Base-by-base conservation (phyloP, 2,113 vertebrate species). In the Apodemus sylvaticus region DNA sequence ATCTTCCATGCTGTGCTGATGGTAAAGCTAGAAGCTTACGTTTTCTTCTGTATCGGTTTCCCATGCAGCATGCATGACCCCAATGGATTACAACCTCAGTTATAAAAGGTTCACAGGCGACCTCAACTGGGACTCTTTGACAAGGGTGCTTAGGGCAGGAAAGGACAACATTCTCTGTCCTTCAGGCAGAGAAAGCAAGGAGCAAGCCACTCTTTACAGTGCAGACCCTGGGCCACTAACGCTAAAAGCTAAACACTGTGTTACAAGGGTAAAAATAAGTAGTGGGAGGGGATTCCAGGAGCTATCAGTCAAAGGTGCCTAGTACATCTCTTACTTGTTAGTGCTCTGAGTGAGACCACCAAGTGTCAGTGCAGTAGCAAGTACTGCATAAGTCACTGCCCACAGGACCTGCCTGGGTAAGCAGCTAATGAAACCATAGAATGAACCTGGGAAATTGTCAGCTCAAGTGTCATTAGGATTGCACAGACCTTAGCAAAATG, bases 271-370 rank as follows among this genome's bases (percentile, higher is more conserved):
- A 77, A 91, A 90, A 71, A 71, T 55, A 86, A 97, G 45, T 82
- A 45, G 94, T 22, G 53, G 66, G 16, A 89, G 39, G 78, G 26
- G 78, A 64, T 93, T 58, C 45, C 83, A 89, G 93, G 42, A 94
- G 91, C 79, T 93, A 82, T 85, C 51, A 86, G 82, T 85, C 53
- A 90, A 68, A 93, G 94, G 94, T 96, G 90, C 78, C 10, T 71
- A 60, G 55, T 95, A 9, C 26, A 62, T 91, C 83, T 90, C 58
- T 74, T 70, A 76, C 62, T 95, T 89, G 26, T 66, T 81, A 96
- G 88, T 97, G 94, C 94, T 97, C 36, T 82, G 62, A 86, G 55
- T 92, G 93, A 93, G 68, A 74, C 79, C 74, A 74, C 79, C 74
- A 55, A 86, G n/a, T 92, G 55, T 74, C 19, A 12, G 7, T 60